Base-by-base conservation (phyloP, 2,888 invertebrate genomes). In the Heliconius ethilla region DNA sequence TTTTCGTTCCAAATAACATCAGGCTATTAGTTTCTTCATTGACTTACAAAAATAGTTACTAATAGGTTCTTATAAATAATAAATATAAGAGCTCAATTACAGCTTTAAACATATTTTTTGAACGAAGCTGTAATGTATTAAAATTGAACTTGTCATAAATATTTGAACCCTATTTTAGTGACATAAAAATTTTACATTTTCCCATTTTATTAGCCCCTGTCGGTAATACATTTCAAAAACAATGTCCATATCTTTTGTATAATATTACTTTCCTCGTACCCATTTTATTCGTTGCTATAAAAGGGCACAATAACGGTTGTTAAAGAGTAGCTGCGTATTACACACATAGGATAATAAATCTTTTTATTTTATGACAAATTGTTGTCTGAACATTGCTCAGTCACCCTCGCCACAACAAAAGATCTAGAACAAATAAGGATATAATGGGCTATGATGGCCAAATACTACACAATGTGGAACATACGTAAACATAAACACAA, bases 301-400 rank as follows among this genome's bases (percentile, higher is more conserved):
- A 93, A 92, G 91, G 90, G 89, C 90, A 89, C 89, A 89, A 89
- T 93, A 92, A 92, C 91, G 91, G 91, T 87, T 90, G 89, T 89
- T 91, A 91, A 90, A 90, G 89, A 91, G 91, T 87, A 85, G 86
- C 86, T 89, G 87, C 89, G 80, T 76, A 83, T 81, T 81, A 78
- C 82, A 88, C 89, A 86, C 87, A 83, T 81, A 83, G 82, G 84
- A 87, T 89, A 86, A 94, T 94, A 94, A 94, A 94, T 94, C 93
- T 94, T 90, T 93, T 91, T 92, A 92, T 93, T 94, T 94, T 93
- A 94, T 94, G 94, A 94, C 94, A 94, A 94, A 94, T 94, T 91
- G 93, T 91, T 91, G 92, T 91, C 90, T 89, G 90, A 86, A 85
- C 85, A 76, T 80, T 85, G 84, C 84, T 85, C 86, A 82, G 87